Evolutionary conservation across 2,113 vertebrate genomes (phyloP).

Genomic region (Varanus komodoensis): DNA sequence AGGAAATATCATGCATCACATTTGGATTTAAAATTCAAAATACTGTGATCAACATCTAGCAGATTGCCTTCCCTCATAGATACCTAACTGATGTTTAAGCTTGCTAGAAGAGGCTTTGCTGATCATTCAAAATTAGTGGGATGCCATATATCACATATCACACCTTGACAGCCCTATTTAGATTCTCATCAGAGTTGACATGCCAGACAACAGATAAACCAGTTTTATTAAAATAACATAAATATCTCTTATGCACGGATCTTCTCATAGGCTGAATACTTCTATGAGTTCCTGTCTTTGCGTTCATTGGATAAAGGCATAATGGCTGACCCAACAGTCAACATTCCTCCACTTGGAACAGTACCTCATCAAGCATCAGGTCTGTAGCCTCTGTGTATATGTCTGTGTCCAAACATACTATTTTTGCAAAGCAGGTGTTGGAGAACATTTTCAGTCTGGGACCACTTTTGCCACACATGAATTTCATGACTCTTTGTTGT

Average conservation of each 20-base stretch:
- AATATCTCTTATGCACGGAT: constrained; percentile 37
- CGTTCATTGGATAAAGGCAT: constrained; percentile 90
- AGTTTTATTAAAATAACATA: constrained; percentile 33
- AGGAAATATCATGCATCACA: not conserved
- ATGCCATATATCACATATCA: too few species aligned
- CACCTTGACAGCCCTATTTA: not conserved
- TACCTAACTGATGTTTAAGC: too few species aligned
- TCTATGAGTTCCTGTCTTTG: constrained; percentile 91
- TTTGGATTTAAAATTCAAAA: not conserved
- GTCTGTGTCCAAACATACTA: constrained; percentile 19
- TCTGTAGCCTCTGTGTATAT: constrained; percentile 68
- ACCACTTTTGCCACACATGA: not conserved
- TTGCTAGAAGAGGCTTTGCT: too few species aligned
- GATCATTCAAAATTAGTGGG: too few species aligned
- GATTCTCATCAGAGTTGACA: not conserved
- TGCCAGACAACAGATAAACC: not conserved
- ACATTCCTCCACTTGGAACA: constrained; percentile 86
- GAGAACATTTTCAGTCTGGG: not conserved
- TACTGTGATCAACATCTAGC: not conserved
- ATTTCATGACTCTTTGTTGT: not conserved
- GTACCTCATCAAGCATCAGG: constrained; percentile 90
- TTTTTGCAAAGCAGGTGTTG: not conserved
- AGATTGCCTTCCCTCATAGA: too few species aligned
- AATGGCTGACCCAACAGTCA: constrained; percentile 91
- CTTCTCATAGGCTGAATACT: constrained; percentile 86